These are phyloP conservation scores for Egretta garzetta DNA, from an alignment of 2,113 vertebrate genomes.

Conservation along the genomic window DNA sequence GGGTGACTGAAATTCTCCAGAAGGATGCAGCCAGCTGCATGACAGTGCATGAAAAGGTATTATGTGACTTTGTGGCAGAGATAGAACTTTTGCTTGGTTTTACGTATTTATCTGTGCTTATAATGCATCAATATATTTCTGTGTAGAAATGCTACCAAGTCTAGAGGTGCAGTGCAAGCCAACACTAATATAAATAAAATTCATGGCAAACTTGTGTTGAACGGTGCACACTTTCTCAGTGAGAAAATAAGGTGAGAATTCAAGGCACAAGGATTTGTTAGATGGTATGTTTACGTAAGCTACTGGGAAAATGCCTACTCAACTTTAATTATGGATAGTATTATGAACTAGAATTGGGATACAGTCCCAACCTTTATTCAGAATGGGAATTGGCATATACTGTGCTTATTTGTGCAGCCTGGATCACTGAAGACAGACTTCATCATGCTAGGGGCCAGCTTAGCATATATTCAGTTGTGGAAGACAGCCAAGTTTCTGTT, in stretches of 20 bases:
- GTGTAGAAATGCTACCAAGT: neutral
- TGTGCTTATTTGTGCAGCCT: neutral
- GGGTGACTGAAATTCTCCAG: slow-evolving; percentile 95
- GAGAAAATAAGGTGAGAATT: neutral
- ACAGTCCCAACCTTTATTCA: neutral
- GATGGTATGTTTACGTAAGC: neutral
- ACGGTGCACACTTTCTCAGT: neutral
- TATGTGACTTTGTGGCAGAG: neutral
- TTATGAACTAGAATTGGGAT: neutral
- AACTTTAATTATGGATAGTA: neutral
- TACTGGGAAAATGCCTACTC: neutral
- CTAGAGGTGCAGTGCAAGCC: neutral
- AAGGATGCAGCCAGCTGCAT: slow-evolving; percentile 97
- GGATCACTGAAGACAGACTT: neutral
- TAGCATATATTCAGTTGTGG: neutral
- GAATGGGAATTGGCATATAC: neutral
- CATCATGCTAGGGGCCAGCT: neutral
- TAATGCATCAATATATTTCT: neutral
- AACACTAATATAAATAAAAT: neutral
- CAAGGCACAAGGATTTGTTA: neutral
- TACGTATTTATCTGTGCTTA: neutral
- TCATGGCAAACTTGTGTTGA: neutral
- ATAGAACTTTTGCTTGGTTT: neutral
- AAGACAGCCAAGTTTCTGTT: neutral
- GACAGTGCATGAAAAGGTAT: slow-evolving; percentile 98